Evolutionary conservation across 1,140 invertebrate species (phyloP), one percentile per base, ranked within the genome.

Genomic region (Drosophila pandora): DNA sequence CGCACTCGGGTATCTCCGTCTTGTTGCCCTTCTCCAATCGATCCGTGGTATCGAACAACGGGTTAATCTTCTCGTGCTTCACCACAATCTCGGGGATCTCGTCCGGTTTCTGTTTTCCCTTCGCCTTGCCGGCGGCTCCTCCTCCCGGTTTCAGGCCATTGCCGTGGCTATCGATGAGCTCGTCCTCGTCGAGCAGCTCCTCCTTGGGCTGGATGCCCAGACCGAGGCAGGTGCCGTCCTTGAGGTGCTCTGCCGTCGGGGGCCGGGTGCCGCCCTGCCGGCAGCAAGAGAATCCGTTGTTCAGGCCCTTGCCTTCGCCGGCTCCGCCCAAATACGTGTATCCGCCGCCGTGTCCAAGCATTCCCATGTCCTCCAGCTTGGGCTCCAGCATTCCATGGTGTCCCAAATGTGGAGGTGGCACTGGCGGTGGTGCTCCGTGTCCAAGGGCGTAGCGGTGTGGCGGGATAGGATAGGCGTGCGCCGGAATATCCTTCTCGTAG

Each of bases 1-100:
- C 95, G 91, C 96, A 97, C 78, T 95, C 94, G 5, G 96, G 96
- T 54, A 96, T 95, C 93, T 97, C 96, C 17, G 95, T 95, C 92
- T 95, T 94, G 25, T 95, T 78, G 71, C 89, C 91, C 68, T 92
- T 92, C 32, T 92, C 91, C 55, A 90, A 48, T 2, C 91, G 79
- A 60, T 92, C 91, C 49, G 89, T 79, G 13, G 91, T 91, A 39
- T 91, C 90, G 17, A 90, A 91, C 81, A 91, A 59, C n/a, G 90
- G 90, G 67, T 90, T 90, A 43, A 91, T 91, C 50, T 90, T 90
- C 69, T 91, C 90, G 53, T 89, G 82, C 56, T 91, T 91, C n/a
- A 91, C 87, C 28, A 90, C 67, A 3, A 91, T 83, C 49, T 91
- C 90, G 37, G 83, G 85, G 41, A 79, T 79, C 39, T 90, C 90